Percentiles rank a stretch among this genome's conserved stretches.
phyloP scores from a whole-genome alignment of 2,113 vertebrate species.

The Motacilla tschutschensis region DNA sequence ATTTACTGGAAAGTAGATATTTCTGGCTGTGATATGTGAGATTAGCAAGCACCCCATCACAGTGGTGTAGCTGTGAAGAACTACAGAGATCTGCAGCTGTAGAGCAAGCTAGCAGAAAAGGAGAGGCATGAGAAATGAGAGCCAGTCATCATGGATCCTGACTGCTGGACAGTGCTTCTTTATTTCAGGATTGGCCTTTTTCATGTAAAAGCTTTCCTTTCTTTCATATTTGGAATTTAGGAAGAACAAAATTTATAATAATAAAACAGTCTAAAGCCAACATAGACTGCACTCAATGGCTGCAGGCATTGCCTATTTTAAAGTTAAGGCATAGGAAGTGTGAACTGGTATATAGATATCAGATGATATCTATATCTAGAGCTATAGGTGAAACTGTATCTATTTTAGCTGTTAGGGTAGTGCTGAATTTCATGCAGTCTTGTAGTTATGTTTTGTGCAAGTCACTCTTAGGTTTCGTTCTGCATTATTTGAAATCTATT shows the following conservation, averaged over 20 bases:
- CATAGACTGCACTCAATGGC: accelerated
- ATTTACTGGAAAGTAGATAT: neutral
- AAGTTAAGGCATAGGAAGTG: neutral
- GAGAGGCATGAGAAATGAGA: neutral
- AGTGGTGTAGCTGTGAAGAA: neutral
- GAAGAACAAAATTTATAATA: neutral
- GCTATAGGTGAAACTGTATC: neutral
- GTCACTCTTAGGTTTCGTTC: neutral
- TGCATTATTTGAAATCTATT: neutral
- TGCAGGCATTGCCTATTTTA: neutral
- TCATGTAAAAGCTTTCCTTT: neutral
- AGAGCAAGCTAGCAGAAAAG: neutral
- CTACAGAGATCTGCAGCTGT: neutral
- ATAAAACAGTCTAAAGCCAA: neutral
- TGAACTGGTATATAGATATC: no score
- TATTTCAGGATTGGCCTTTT: neutral
- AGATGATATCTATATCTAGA: neutral
- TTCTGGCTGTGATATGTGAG: neutral
- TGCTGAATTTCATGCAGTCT: neutral
- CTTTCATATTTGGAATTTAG: neutral
- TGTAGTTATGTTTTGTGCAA: neutral
- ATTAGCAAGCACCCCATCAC: neutral
- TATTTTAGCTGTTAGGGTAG: neutral
- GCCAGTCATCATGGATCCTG: neutral
- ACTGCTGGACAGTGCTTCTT: neutral